Percentiles rank a stretch among this genome's conserved stretches.
Evolutionary conservation across 37 sponge, comb jelly and placozoan genomes (phyloP).

Genomic region (Axinella damicornis): DNA sequence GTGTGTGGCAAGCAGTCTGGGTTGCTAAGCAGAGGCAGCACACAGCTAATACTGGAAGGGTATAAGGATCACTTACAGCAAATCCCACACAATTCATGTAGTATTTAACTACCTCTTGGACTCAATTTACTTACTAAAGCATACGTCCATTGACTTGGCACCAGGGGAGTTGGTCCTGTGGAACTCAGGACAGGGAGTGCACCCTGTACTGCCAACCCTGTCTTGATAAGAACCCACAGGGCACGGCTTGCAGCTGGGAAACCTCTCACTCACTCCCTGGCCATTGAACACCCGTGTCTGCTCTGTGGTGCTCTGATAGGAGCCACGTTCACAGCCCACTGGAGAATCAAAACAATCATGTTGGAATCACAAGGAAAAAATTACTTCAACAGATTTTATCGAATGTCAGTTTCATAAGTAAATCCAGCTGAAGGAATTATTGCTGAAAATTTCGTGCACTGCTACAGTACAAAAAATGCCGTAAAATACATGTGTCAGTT

Average conservation of each 20-base stretch:
- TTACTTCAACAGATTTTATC: too few species aligned
- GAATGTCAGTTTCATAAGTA: too few species aligned
- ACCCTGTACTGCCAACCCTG: not conserved
- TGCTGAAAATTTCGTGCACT: too few species aligned
- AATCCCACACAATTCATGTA: too few species aligned
- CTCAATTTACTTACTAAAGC: slow-evolving; percentile 4
- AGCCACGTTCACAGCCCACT: slow-evolving; percentile 13
- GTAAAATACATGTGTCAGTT: too few species aligned
- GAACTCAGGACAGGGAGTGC: slow-evolving; percentile 1
- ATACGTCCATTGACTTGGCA: not conserved
- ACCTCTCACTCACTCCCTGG: not conserved
- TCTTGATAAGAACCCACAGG: not conserved
- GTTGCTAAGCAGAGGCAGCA: too few species aligned
- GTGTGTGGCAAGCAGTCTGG: too few species aligned
- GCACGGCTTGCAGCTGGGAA: not conserved
- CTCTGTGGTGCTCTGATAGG: not conserved
- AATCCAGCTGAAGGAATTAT: too few species aligned
- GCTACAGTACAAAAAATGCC: too few species aligned
- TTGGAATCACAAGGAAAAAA: not conserved
- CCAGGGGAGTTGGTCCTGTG: slow-evolving; percentile 9
- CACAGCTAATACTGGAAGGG: too few species aligned
- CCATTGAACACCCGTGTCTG: not conserved
- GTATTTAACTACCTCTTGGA: too few species aligned
- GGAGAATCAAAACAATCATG: not conserved
- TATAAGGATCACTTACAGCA: too few species aligned